A percentile compares a stretch with the other conserved stretches of the same genome.
Conservation (phyloP, 2,888 invertebrate genomes). For the Camponotus fellah region DNA sequence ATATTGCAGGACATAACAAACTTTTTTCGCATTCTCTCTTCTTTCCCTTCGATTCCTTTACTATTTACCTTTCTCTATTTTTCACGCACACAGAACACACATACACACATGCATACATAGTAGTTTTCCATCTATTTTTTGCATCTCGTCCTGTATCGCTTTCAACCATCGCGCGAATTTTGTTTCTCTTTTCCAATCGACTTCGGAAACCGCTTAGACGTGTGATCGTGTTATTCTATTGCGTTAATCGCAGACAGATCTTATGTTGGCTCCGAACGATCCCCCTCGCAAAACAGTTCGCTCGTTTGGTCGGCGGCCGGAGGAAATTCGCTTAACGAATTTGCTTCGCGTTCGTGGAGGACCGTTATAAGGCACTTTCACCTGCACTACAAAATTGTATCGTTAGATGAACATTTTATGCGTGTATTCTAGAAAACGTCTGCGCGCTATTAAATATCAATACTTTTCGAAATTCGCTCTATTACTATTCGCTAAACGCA, state of each 20-base stretch:
- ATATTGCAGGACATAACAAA: constrained; percentile 29
- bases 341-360: constrained; percentile 66
- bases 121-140: constrained; percentile 21
- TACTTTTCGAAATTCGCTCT: constrained; percentile 48
- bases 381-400: constrained; percentile 65
- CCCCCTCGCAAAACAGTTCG: constrained; percentile 34
- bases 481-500: constrained; percentile 54
- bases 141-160: constrained; percentile 18
- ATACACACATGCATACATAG: constrained; percentile 25
- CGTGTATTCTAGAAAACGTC: constrained; percentile 36
- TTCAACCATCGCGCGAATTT: constrained; percentile 27
- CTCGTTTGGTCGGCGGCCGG: constrained; percentile 50
- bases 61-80: constrained; percentile 14
- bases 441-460: constrained; percentile 35
- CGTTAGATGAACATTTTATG: constrained; percentile 35
- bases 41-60: background rate
- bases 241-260: background rate
- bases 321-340: constrained; percentile 54
- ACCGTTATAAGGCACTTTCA: constrained; percentile 75
- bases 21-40: constrained; percentile 17
- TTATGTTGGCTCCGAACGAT: constrained; percentile 26
- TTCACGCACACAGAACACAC: constrained; percentile 11
- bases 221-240: background rate
- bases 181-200: background rate
- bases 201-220: constrained; percentile 37